Base-by-base conservation (phyloP, 2,113 vertebrate species). In the Ptychochromis oligacanthus region DNA sequence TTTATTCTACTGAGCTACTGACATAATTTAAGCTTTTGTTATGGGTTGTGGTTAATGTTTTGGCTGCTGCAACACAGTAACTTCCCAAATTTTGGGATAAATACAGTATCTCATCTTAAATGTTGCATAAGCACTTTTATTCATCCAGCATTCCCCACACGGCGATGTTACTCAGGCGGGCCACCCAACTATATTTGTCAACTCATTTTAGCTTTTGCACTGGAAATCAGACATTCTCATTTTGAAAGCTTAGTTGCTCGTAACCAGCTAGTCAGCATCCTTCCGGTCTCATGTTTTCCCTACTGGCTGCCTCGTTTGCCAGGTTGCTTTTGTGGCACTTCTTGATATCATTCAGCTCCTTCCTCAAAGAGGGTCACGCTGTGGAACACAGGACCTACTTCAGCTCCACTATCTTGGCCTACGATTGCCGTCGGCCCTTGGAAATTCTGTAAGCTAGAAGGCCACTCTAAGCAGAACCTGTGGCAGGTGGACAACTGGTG, bases 211-310 rank as follows among this genome's bases (percentile, higher is more conserved):
- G 22, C 22, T 2, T 46, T 67, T 46, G 46, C 64, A 46, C 24
- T 22, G 1, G 0, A 46, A 46, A 17, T 28, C 26, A 20, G 46
- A 49, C 6, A 24, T 28, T 52, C 65, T 52, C 0, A 1, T 72
- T n/a, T 70, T 52, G 49, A 52, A 17, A 49, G 40, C 49, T 70
- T 28, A 70, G 40, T 70, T 70, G 24, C 65, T 70, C 24, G 40
- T 49, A 49, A 70, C 40, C 24, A 70, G 17, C 65, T 70, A 13
- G 43, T 26, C 64, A 38, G 17, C n/a, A 11, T 46, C 40, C 24
- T 67, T 40, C 2, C 22, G 15, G 3, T 14, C 24, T 46, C 3
- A 0, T 3, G 22, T 46, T 67, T 67, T 46, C 14, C 46, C 8
- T 67, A 67, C 62, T 0, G 0, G 7, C 65, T 52, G 5, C 1